Percentiles rank a stretch among this genome's conserved stretches.
Evolutionary conservation across 2,888 invertebrate genomes (phyloP).

Genomic region (Sabatieria punctata): DNA sequence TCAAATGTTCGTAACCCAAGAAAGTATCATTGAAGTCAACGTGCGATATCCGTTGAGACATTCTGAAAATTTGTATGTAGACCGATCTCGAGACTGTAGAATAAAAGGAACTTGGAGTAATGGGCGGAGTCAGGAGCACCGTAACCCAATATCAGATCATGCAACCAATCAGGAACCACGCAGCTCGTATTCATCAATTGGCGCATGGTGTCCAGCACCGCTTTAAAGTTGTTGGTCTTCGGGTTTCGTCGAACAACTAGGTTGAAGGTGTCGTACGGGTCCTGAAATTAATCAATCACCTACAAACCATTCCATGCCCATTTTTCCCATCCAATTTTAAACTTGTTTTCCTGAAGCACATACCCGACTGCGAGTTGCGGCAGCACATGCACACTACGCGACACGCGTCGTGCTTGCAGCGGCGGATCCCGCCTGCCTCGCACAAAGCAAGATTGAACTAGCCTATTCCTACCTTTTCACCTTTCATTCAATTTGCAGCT

Average conservation of each 20-base stretch:
- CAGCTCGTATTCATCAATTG: constrained; percentile 98
- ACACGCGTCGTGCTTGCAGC: too few species aligned
- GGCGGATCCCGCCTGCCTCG: too few species aligned
- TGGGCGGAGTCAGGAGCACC: constrained; percentile 94
- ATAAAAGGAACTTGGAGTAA: constrained; percentile 50
- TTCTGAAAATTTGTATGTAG: constrained; percentile 40
- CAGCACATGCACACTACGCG: too few species aligned
- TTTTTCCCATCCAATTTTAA: too few species aligned
- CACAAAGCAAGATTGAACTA: too few species aligned
- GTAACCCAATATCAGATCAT: constrained; percentile 74
- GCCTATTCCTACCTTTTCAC: too few species aligned
- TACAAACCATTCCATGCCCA: background rate
- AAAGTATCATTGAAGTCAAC: constrained; percentile 98
- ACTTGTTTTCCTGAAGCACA: too few species aligned
- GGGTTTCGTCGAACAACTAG: constrained; percentile 94
- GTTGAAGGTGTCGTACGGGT: constrained; percentile 80
- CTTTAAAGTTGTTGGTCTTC: constrained; percentile 99
- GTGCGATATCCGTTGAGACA: constrained; percentile 63
- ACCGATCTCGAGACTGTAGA: background rate
- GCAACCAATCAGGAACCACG: constrained; percentile 58
- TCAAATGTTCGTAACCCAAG: constrained; percentile 68
- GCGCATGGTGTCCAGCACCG: constrained; percentile 90
- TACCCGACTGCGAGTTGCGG: too few species aligned
- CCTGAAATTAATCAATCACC: constrained; percentile 34
- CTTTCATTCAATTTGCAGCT: too few species aligned